A percentile compares a stretch with the other conserved stretches of the same genome.
phyloP scores from a whole-genome alignment of 2,888 invertebrate species.

The Choristoneura rosaceana region DNA sequence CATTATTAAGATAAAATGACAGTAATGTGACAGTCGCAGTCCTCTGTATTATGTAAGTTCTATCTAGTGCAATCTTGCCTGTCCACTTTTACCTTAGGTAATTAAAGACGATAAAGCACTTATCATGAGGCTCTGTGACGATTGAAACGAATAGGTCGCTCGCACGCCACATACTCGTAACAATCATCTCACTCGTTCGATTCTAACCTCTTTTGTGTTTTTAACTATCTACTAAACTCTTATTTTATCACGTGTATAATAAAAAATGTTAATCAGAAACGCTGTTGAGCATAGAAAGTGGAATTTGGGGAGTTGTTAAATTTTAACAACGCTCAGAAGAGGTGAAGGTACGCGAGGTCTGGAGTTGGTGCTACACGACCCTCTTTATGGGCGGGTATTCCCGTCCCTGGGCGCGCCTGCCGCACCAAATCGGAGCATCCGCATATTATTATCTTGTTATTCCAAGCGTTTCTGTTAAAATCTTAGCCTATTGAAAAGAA shows the following conservation, averaged over 20 bases:
- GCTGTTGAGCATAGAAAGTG: slow-evolving; percentile 49
- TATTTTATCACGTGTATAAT: slow-evolving; percentile 37
- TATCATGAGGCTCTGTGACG: too few relatives aligned
- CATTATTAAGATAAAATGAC: background rate
- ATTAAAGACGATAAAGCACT: too few relatives aligned
- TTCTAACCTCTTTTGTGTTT: background rate
- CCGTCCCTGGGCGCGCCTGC: slow-evolving; percentile 54
- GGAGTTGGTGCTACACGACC: slow-evolving; percentile 44
- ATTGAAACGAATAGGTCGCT: too few relatives aligned
- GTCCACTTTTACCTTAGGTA: too few relatives aligned
- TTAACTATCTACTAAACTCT: background rate
- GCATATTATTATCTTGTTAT: slow-evolving; percentile 63
- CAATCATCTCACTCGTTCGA: background rate
- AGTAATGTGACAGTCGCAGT: background rate
- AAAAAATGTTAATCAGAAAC: slow-evolving; percentile 57
- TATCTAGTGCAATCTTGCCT: too few relatives aligned
- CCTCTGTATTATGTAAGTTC: too few relatives aligned
- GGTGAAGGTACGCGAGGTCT: slow-evolving; percentile 44
- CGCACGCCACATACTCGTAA: too few relatives aligned
- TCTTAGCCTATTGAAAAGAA: slow-evolving; percentile 50
- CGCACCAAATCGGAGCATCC: slow-evolving; percentile 57
- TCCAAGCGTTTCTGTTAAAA: slow-evolving; percentile 54
- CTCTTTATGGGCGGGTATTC: slow-evolving; percentile 56
- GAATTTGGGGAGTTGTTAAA: slow-evolving; percentile 64
- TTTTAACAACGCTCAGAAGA: slow-evolving; percentile 60